These are phyloP conservation scores for Smutsia gigantea DNA, from an alignment of 2,797 vertebrate species.

Conservation along the genomic window DNA sequence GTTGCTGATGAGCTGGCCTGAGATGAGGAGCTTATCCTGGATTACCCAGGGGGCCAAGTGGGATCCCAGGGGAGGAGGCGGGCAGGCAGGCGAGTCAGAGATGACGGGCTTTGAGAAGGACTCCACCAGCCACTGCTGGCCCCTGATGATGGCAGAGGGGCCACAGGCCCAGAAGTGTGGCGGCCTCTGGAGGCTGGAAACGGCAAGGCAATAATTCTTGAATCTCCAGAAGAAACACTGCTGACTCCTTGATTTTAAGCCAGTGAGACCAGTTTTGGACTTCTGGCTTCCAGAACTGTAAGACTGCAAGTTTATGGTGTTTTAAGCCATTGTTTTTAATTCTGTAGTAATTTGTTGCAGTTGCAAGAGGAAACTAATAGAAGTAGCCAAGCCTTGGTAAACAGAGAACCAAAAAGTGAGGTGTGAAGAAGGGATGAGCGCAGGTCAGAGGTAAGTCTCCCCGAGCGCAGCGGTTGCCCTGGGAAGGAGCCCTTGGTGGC, in stretches of 20 bases:
- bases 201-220: background rate
- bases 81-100: background rate
- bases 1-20: background rate
- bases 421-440: background rate
- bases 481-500: background rate
- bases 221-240: background rate
- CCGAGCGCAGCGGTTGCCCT: background rate
- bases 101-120: background rate
- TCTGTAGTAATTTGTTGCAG: background rate
- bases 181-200: background rate
- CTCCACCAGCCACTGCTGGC: background rate
- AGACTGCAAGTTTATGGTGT: background rate
- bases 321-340: background rate
- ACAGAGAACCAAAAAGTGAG: background rate
- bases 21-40: background rate
- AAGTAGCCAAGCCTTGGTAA: background rate
- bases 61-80: background rate
- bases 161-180: background rate
- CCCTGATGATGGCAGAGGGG: background rate
- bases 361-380: background rate
- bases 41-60: background rate
- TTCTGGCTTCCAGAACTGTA: background rate
- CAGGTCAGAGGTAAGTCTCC: background rate
- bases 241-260: background rate
- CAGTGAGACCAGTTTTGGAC: background rate